Base-by-base conservation (phyloP, 2,888 invertebrate species). In the Netelia virgata region DNA sequence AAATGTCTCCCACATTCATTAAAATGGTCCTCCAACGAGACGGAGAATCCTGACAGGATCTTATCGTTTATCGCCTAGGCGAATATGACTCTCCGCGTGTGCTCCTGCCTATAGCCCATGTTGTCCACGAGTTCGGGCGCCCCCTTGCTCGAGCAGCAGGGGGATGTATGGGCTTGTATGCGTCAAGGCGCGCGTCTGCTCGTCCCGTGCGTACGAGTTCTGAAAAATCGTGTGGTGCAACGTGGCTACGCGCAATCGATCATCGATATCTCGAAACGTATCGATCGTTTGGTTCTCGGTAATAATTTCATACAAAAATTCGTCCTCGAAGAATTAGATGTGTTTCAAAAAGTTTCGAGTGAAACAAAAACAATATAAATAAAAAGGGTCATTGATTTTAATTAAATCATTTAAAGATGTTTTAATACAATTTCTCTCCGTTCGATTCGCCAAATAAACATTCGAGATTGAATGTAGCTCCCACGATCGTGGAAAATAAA, bases 1-100 rank as follows among this genome's bases (percentile, higher is more conserved):
- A n/a, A n/a, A n/a, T n/a, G 85, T 86, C 87, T 89, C 88, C 88
- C 88, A 88, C 88, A 88, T 86, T 87, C 82, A 86, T 88, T 87
- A 85, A 83, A 57, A 85, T 77, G 72, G 84, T 85, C 61, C 75
- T 68, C 64, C 77, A 74, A 14, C 75, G 75, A 57, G 72, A 59
- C 59, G 28, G 23, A 61, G 75, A 57, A 74, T 84, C 82, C 72
- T 80, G 75, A 79, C 84, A 72, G 82, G 85, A 87, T 85, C 86
- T 88, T 87, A 88, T 88, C 86, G 84, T 77, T 83, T 86, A 85
- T 86, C 83, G 79, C 28, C 57, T 36, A 74, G 57, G 50, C 47
- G 79, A 86, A 82, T 82, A 84, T 82, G 84, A 84, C 84, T 86
- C 74, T 59, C 53, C 20, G 50, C n/a, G 23, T 5, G 18, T 55